Evolutionary conservation across 2,888 invertebrate species (phyloP).

Genomic region (Deilephila elpenor): DNA sequence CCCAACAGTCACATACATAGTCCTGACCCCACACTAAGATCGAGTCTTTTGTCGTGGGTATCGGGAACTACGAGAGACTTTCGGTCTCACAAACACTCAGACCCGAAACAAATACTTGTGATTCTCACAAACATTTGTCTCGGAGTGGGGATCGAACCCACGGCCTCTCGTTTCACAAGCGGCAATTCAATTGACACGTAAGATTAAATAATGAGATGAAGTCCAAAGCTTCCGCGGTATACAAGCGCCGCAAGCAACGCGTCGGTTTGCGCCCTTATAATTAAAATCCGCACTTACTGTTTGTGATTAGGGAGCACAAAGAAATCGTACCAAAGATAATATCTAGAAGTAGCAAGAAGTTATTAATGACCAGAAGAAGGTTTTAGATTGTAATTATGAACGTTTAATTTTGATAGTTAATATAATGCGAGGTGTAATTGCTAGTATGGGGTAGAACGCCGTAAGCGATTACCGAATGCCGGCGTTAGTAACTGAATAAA

Average conservation of each 20-base stretch:
- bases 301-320: conserved; percentile 69
- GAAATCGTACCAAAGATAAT: conserved; percentile 72
- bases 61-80: too few relatives aligned
- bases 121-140: too few relatives aligned
- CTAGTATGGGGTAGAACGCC: not conserved
- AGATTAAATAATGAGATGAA: conserved; percentile 32
- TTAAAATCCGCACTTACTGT: conserved; percentile 71
- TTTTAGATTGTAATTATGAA: conserved; percentile 6
- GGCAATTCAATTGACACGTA: not conserved
- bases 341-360: conserved; percentile 64
- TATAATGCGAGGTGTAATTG: not conserved
- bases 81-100: too few relatives aligned
- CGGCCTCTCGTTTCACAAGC: too few relatives aligned
- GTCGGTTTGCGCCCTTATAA: conserved; percentile 70
- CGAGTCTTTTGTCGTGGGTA: too few relatives aligned
- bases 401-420: conserved; percentile 19
- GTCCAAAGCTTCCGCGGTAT: conserved; percentile 45
- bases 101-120: too few relatives aligned
- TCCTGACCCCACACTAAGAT: too few relatives aligned
- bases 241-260: conserved; percentile 57
- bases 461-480: not conserved
- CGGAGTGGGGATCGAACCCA: too few relatives aligned
- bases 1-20: too few relatives aligned
- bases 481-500: not conserved
- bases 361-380: conserved; percentile 50